Evolutionary conservation across 2,888 invertebrate species (phyloP).

Genomic region (Erebia ligea): DNA sequence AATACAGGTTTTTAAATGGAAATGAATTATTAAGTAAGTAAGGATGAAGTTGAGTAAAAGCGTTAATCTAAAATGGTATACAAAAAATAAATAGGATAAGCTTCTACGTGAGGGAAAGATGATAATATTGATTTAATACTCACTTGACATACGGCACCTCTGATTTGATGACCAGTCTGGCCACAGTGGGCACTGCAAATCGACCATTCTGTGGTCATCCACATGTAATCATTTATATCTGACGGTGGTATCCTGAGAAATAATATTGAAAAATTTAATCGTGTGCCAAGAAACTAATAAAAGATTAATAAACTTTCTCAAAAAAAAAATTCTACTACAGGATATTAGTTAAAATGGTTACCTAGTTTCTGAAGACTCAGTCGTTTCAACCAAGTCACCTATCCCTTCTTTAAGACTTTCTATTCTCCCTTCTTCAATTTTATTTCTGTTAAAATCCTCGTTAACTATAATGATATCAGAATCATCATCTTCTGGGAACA

Average conservation of each 20-base stretch:
- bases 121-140: slow-evolving; percentile 45
- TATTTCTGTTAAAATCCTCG: slow-evolving; percentile 67
- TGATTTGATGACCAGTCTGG: slow-evolving; percentile 87
- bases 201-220: slow-evolving; percentile 94
- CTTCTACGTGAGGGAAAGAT: too few relatives aligned
- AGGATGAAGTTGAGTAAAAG: too few relatives aligned
- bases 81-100: too few relatives aligned
- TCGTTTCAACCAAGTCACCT: slow-evolving; percentile 41
- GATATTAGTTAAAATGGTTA: slow-evolving; percentile 32
- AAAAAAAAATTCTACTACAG: too few relatives aligned
- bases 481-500: slow-evolving; percentile 72
- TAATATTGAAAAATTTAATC: not conserved
- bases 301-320: too few relatives aligned
- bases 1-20: not conserved
- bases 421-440: slow-evolving; percentile 53
- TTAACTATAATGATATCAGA: slow-evolving; percentile 76
- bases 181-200: slow-evolving; percentile 93
- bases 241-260: slow-evolving; percentile 53
- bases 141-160: slow-evolving; percentile 89
- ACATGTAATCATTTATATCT: slow-evolving; percentile 84
- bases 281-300: slow-evolving; percentile 18
- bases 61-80: too few relatives aligned
- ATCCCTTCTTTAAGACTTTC: slow-evolving; percentile 36
- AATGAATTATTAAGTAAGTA: not conserved
- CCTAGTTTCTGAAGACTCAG: slow-evolving; percentile 46